A percentile compares a stretch with the other conserved stretches of the same genome.
phyloP scores from a whole-genome alignment of 2,888 invertebrate species.

The Microctonus hyperodae region DNA sequence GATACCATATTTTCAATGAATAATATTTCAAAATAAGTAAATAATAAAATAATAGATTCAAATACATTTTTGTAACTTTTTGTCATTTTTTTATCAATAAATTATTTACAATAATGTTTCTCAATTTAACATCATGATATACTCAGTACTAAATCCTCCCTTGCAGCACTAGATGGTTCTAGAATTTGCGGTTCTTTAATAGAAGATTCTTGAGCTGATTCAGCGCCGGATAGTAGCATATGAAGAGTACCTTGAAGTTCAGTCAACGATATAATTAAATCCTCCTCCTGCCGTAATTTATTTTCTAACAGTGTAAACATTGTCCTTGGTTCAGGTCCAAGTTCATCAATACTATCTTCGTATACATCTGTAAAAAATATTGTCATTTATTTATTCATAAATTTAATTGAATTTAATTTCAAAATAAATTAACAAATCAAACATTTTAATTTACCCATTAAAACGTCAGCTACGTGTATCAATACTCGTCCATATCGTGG shows the following conservation, averaged over 20 bases:
- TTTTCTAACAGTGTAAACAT: constrained; percentile 70
- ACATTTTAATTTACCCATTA: constrained; percentile 69
- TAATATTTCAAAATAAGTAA: not conserved
- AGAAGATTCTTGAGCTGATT: constrained; percentile 41
- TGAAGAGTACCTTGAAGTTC: constrained; percentile 76
- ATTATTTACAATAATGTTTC: constrained; percentile 16
- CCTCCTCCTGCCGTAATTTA: constrained; percentile 73
- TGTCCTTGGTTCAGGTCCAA: constrained; percentile 70
- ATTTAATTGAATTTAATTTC: constrained; percentile 5
- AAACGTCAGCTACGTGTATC: constrained; percentile 75
- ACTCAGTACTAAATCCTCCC: constrained; percentile 56
- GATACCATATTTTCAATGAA: not conserved
- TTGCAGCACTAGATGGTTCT: constrained; percentile 62
- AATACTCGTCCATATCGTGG: constrained; percentile 77
- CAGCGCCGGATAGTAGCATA: constrained; percentile 71
- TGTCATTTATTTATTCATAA: constrained; percentile 1
- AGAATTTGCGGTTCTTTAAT: constrained; percentile 46
- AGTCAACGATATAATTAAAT: constrained; percentile 70
- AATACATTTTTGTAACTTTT: not conserved
- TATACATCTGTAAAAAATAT: constrained; percentile 69
- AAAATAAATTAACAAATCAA: constrained; percentile 13
- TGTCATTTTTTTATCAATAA: constrained; percentile 13
- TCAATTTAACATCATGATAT: constrained; percentile 48
- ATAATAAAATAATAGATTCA: not conserved
- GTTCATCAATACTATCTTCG: constrained; percentile 70